Base-by-base conservation (phyloP, 2,113 vertebrate species). In the Nerophis lumbriciformis region DNA sequence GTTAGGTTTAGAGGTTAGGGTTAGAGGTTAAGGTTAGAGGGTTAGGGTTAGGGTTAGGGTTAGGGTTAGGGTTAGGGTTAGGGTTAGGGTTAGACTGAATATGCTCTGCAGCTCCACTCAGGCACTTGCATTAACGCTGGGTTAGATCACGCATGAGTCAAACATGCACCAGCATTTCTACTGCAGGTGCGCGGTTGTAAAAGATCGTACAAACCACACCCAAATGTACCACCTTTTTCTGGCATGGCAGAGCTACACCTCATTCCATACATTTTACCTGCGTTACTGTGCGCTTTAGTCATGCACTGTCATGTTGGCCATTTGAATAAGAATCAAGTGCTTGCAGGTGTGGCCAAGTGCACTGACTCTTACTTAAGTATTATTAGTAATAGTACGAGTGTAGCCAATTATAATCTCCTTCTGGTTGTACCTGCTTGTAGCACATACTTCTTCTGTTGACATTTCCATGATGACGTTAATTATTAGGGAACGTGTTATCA, bases 221-320 rank as follows among this genome's bases (percentile, higher is more conserved):
- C 58, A 12, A 6, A 6, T 7, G 4, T 6, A 50, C 15, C 5
- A n/a, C 13, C 35, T 15, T 15, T 9, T 51, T 63, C 59, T 53
- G 11, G 14, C 42, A 11, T 58, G n/a, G 52, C 53, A 5, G 5
- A 65, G 54, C 64, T 12, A 37, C 0, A 57, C 66, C 68, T 53
- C 68, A 88, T 87, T 84, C 74, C 71, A 44, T 37, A 54, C 63
- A 68, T 71, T 58, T 61, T 51, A 36, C 10, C n/a, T 11, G 12
- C 1, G 19, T 13, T 7, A 5, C n/a, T 42, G 15, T 21, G 6
- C 48, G 7, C 10, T 8, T 48, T 4, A 67, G n/a, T 80, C 61
- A 54, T 56, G 53, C 50, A 5, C 57, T 62, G 53, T 73, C 51
- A 63, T 73, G 65, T 71, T 53, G 15, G 59, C 35, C 13, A 35